Percentiles rank a stretch among this genome's conserved stretches.
Evolutionary conservation across 2,113 vertebrate species (phyloP).

Genomic region (Equus quagga): DNA sequence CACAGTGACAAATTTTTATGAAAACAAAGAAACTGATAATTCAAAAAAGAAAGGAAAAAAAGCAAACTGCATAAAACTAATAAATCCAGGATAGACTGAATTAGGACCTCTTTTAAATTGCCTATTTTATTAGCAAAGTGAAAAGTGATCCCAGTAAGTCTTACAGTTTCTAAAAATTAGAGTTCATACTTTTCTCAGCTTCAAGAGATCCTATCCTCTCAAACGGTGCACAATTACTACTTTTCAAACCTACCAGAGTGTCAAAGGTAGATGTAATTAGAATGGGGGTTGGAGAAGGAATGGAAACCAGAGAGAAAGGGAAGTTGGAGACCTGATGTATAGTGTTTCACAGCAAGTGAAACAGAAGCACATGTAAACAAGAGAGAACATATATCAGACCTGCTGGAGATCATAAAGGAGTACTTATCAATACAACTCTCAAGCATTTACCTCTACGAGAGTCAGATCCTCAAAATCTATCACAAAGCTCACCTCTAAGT

Average conservation of each 20-base stretch:
- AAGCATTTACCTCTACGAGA: background rate
- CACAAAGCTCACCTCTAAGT: background rate
- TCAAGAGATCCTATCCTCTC: conserved; percentile 50
- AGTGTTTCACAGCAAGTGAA: conserved; percentile 80
- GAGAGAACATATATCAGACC: background rate
- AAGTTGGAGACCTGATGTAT: conserved; percentile 71
- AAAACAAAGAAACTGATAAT: background rate
- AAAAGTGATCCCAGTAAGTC: conserved; percentile 43
- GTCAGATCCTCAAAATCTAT: background rate
- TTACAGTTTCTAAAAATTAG: conserved; percentile 63
- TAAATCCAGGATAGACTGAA: background rate
- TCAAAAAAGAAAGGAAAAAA: conserved; percentile 6
- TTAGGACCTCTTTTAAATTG: conserved; percentile 1
- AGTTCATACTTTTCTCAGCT: background rate
- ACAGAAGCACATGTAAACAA: conserved; percentile 72
- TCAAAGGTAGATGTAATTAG: conserved; percentile 62
- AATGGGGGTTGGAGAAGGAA: conserved; percentile 57
- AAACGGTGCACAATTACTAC: background rate
- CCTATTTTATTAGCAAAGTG: conserved; percentile 42
- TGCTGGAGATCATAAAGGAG: background rate
- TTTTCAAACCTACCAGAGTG: conserved; percentile 58
- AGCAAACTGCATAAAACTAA: conserved; percentile 38
- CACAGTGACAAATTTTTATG: background rate
- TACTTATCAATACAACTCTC: background rate
- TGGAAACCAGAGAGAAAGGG: conserved; percentile 79